Conservation (phyloP, 53 echinoderm and acorn worm species). For the Zoroaster sp. region DNA sequence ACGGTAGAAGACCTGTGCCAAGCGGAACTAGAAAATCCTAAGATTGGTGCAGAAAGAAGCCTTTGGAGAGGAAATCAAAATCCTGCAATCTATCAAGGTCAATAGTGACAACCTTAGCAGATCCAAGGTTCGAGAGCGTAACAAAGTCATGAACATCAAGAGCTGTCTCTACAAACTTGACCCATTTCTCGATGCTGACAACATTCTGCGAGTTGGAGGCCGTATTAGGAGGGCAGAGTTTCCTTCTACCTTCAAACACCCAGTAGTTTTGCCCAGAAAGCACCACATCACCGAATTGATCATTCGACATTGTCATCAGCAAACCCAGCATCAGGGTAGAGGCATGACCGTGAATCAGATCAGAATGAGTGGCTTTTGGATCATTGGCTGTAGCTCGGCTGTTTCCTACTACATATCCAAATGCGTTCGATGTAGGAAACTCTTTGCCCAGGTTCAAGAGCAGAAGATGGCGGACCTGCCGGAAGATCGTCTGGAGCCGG, state of each 20-base stretch:
- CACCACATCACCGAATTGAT: constrained; percentile 50
- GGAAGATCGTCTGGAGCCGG: constrained; percentile 37
- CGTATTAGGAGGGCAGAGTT: neutral
- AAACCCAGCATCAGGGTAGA: constrained; percentile 62
- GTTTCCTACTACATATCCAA: constrained; percentile 24
- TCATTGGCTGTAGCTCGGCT: constrained; percentile 18
- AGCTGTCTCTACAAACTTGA: constrained; percentile 29
- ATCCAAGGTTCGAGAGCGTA: neutral
- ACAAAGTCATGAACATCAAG: constrained; percentile 8
- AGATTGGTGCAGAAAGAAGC: constrained; percentile 9
- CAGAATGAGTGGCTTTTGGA: constrained; percentile 47
- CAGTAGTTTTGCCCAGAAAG: constrained; percentile 40
- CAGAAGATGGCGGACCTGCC: constrained; percentile 73
- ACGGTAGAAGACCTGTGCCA: constrained; percentile 3
- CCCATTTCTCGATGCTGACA: constrained; percentile 43
- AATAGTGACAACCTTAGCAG: neutral
- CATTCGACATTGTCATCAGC: constrained; percentile 38
- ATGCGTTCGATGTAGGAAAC: constrained; percentile 39
- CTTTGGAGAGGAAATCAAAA: constrained; percentile 17
- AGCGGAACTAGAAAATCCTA: constrained; percentile 28
- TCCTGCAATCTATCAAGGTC: neutral
- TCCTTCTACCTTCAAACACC: neutral
- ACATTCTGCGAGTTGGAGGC: constrained; percentile 35
- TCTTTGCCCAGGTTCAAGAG: neutral
- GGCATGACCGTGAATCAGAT: constrained; percentile 55